Conservation (phyloP, 2,113 vertebrate genomes). For the Andinoacara biseriatus region DNA sequence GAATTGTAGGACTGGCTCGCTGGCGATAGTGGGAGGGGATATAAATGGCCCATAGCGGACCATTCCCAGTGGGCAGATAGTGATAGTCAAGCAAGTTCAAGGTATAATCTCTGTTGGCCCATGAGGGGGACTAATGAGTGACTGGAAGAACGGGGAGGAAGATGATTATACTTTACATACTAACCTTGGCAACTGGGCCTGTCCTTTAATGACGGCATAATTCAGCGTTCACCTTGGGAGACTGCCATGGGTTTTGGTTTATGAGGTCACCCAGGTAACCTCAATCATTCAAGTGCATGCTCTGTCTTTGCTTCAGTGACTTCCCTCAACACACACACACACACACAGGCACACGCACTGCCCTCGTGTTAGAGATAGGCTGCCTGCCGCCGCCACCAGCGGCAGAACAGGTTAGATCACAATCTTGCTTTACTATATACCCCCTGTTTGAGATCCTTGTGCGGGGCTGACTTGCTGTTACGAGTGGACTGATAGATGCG, state of each 20-base stretch:
- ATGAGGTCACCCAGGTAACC: conserved; percentile 84
- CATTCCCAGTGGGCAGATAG: conserved; percentile 71
- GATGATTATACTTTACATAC: conserved; percentile 86
- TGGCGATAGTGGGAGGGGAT: conserved; percentile 62
- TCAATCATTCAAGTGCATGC: conserved; percentile 85
- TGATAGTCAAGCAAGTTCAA: conserved; percentile 78
- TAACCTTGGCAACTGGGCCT: conserved; percentile 84
- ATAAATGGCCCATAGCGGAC: conserved; percentile 76
- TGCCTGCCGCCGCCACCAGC: conserved; percentile 29
- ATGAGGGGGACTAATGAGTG: conserved; percentile 81
- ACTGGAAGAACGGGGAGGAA: conserved; percentile 75
- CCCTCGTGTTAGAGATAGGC: conserved; percentile 56
- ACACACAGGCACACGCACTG: conserved; percentile 27
- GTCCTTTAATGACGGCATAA: conserved; percentile 87
- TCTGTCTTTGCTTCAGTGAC: conserved; percentile 80
- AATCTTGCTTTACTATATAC: conserved; percentile 56
- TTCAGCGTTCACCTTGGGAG: conserved; percentile 86
- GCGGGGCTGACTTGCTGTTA: conserved; percentile 45
- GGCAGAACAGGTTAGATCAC: conserved; percentile 61
- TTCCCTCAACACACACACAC: conserved; percentile 65
- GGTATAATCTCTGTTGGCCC: conserved; percentile 80
- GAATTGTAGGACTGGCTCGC: conserved; percentile 43
- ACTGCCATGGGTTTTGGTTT: conserved; percentile 84
- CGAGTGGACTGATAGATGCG: conserved; percentile 53
- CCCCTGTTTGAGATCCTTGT: conserved; percentile 50